phyloP scores from a whole-genome alignment of 2,113 vertebrate species.

The Heterochromis multidens region DNA sequence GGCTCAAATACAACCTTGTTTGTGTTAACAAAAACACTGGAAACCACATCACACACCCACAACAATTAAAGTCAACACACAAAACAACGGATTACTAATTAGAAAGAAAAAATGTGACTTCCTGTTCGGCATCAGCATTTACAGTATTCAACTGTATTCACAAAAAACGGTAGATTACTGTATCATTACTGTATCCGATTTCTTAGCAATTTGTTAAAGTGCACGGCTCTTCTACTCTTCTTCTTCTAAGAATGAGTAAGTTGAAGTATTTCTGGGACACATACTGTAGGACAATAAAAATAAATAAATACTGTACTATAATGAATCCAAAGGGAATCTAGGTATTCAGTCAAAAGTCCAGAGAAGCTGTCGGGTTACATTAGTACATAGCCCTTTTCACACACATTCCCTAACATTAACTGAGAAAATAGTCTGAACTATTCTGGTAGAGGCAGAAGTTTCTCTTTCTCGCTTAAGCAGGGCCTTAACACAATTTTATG shows the following conservation, averaged over 20 bases:
- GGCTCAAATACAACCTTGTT: no score
- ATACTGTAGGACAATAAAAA: neutral
- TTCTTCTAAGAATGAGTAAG: neutral
- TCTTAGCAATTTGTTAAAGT: neutral
- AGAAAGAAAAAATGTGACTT: neutral
- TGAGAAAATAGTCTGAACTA: conserved; percentile 7
- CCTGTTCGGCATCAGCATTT: neutral
- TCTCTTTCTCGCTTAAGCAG: neutral
- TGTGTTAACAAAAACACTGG: no score
- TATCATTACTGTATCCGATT: neutral
- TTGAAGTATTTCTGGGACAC: neutral
- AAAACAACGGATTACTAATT: neutral
- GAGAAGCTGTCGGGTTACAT: neutral
- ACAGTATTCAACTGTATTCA: neutral
- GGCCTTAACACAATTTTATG: conserved; percentile 23
- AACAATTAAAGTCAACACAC: neutral
- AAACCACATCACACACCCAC: neutral
- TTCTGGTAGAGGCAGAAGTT: conserved; percentile 21
- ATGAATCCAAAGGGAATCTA: neutral
- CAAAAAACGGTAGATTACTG: neutral
- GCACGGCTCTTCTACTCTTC: neutral
- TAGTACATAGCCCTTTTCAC: neutral
- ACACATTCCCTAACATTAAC: conserved; percentile 24
- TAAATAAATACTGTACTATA: neutral
- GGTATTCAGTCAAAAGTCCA: neutral